These are phyloP conservation scores for Drosophila heteroneura DNA, from an alignment of 2,888 invertebrate genomes.

Conservation along the genomic window DNA sequence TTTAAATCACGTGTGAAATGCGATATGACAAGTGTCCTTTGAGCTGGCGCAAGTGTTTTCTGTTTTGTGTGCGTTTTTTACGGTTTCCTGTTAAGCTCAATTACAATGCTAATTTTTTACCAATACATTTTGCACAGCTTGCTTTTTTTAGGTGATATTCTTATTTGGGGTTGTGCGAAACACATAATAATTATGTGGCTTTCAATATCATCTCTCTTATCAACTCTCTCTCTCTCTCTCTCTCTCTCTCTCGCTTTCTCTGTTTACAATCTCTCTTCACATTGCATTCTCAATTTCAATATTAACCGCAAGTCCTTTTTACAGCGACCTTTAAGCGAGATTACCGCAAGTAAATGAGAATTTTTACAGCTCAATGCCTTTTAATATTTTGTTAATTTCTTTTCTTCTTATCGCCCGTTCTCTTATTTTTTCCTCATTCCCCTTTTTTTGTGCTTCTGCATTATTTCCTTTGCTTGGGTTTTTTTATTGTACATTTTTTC, in stretches of 20 bases:
- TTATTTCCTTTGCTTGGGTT: slow-evolving; percentile 28
- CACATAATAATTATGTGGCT: slow-evolving; percentile 13
- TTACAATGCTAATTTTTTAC: slow-evolving; percentile 80
- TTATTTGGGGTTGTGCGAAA: slow-evolving; percentile 23
- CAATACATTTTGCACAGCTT: slow-evolving; percentile 50
- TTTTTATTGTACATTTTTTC: slow-evolving; percentile 47
- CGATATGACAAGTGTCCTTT: slow-evolving; percentile 76
- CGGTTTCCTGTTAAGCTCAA: slow-evolving; percentile 85
- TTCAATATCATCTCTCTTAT: slow-evolving; percentile 31
- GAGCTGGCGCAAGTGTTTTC: slow-evolving; percentile 51
- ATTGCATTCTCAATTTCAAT: slow-evolving; percentile 24
- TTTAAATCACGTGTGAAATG: slow-evolving; percentile 79
- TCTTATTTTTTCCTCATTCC: slow-evolving; percentile 6
- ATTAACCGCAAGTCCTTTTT: slow-evolving; percentile 67
- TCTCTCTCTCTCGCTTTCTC: not conserved
- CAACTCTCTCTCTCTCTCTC: slow-evolving; percentile 13
- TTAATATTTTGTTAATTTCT: slow-evolving; percentile 73
- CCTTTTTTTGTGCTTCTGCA: slow-evolving; percentile 29
- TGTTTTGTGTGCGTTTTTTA: slow-evolving; percentile 81
- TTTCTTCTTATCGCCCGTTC: slow-evolving; percentile 33
- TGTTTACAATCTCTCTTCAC: slow-evolving; percentile 1
- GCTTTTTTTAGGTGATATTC: slow-evolving; percentile 25
- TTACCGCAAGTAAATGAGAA: slow-evolving; percentile 79
- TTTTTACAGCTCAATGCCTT: slow-evolving; percentile 75
- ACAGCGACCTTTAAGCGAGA: slow-evolving; percentile 66